Evolutionary conservation across 1,140 invertebrate species (phyloP).

Genomic region (Apis cerana): DNA sequence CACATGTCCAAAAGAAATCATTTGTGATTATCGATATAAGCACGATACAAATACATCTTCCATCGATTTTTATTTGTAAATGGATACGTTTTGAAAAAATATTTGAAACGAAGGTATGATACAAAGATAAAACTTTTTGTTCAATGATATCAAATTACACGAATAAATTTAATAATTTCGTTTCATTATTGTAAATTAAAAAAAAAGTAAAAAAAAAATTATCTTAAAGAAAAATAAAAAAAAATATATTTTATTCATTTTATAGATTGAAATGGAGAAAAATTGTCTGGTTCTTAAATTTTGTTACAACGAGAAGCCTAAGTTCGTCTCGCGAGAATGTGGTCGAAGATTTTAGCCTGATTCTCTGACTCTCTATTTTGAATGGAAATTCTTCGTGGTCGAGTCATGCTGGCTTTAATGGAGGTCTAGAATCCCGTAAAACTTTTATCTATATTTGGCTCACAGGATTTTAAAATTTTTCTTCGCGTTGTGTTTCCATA

Average conservation of each 20-base stretch:
- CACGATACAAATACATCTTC: neutral
- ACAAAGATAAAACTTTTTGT: neutral
- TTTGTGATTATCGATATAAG: neutral
- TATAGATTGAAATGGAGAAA: neutral
- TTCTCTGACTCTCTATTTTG: constrained; percentile 16
- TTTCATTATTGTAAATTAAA: neutral
- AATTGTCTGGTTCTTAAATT: neutral
- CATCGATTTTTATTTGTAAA: constrained; percentile 4
- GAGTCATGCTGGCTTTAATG: constrained; percentile 18
- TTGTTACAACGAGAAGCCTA: neutral
- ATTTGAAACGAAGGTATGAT: neutral
- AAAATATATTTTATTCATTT: neutral
- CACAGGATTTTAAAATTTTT: neutral
- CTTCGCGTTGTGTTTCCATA: neutral
- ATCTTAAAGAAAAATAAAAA: neutral
- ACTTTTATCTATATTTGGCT: neutral
- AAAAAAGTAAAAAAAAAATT: neutral
- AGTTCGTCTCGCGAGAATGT: neutral
- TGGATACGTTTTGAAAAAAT: constrained; percentile 11
- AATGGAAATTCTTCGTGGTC: constrained; percentile 25
- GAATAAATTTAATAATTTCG: neutral
- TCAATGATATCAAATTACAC: neutral
- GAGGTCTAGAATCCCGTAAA: constrained; percentile 4
- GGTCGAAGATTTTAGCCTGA: neutral
- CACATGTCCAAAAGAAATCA: neutral